Evolutionary conservation across 2,888 invertebrate species (phyloP), one percentile per base, ranked within the genome.

Genomic region (Anodontia alba): DNA sequence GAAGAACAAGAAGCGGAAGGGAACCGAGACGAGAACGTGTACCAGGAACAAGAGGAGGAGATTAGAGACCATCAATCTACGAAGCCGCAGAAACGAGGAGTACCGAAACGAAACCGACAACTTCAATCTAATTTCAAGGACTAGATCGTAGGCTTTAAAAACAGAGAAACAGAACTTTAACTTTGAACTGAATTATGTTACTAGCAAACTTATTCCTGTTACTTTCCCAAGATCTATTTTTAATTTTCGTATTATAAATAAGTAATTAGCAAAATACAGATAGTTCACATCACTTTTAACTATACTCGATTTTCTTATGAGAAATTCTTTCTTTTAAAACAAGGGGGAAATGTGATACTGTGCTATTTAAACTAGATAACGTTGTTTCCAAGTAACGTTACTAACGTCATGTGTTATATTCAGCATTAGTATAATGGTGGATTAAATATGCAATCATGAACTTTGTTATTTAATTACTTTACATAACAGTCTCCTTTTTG

Each of bases 261-360:
- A 49, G n/a, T 49, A n/a, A n/a, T n/a, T n/a, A n/a, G n/a, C n/a
- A n/a, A n/a, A n/a, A n/a, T n/a, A n/a, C n/a, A n/a, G n/a, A n/a
- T n/a, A n/a, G n/a, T 49, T 49, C n/a, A n/a, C n/a, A 49, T 3
- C 49, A 20, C 5, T 10, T n/a, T 17, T n/a, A 20, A 10, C 20
- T 20, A 49, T 10, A 49, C 17, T 20, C n/a, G n/a, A 10, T n/a
- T 20, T 49, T 5, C 17, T 10, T 49, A 10, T 20, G 5, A 5
- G 49, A 49, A 49, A 10, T 17, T 20, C 10, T 26, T 8, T 57
- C 29, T 57, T 26, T 7, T 26, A 8, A 57, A 57, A 26, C 23
- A 57, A 26, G 57, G 57, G 57, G 26, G 57, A 57, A 57, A 57
- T 57, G 29, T 57, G 10, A 57, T 57, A 57, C 23, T 57, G 57